Conservation (phyloP, 2,888 invertebrate species). For the Tethea ocularis region DNA sequence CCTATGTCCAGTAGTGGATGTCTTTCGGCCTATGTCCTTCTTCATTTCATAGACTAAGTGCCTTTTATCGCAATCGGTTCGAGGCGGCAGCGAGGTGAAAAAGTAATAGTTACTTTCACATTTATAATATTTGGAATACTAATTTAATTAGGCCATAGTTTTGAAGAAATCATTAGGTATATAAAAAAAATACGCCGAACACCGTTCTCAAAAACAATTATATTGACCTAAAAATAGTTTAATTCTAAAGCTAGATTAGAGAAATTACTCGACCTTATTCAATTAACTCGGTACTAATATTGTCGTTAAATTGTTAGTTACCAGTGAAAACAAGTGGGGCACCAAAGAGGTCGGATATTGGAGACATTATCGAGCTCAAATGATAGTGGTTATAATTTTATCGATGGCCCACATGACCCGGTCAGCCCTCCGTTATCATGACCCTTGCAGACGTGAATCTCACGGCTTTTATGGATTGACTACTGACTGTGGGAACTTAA, state of each 20-base stretch:
- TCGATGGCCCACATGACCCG: conserved; percentile 20
- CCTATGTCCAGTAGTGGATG: too few relatives aligned
- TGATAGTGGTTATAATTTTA: conserved; percentile 20
- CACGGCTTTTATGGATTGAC: neutral
- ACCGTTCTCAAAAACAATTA: too few relatives aligned
- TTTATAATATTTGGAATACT: too few relatives aligned
- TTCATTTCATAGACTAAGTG: too few relatives aligned
- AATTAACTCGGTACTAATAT: neutral
- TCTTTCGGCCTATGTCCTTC: too few relatives aligned
- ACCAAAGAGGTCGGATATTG: conserved; percentile 7
- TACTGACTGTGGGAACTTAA: neutral
- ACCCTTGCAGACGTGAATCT: conserved; percentile 3
- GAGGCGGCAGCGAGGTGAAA: too few relatives aligned
- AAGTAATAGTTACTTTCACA: too few relatives aligned
- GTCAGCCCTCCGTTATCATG: conserved; percentile 15
- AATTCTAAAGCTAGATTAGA: neutral
- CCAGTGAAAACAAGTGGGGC: conserved; percentile 5
- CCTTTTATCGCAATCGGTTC: too few relatives aligned
- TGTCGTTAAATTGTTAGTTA: conserved; percentile 7
- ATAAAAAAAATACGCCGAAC: too few relatives aligned
- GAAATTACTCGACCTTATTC: neutral
- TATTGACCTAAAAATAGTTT: neutral
- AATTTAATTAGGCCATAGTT: too few relatives aligned
- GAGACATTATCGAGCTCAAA: conserved; percentile 12
- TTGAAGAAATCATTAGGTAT: too few relatives aligned